A percentile compares a stretch with the other conserved stretches of the same genome.
Evolutionary conservation across 2,113 vertebrate genomes (phyloP).

Genomic region (Bos indicus): DNA sequence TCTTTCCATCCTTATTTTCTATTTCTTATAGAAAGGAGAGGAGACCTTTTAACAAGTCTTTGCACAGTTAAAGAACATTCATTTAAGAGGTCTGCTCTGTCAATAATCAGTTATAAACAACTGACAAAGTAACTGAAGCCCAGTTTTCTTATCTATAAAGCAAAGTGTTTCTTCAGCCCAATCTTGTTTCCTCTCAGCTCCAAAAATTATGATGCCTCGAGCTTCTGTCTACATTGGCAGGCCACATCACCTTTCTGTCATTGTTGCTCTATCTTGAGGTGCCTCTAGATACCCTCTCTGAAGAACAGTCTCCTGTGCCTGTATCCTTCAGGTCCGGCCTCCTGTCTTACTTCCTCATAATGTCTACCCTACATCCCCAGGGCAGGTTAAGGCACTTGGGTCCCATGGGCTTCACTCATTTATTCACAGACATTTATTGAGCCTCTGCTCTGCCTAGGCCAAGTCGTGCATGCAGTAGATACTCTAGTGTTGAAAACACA

Average conservation of each 20-base stretch:
- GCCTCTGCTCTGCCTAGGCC: background rate
- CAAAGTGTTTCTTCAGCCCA: background rate
- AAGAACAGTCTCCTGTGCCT: background rate
- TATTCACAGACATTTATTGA: background rate
- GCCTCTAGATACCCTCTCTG: background rate
- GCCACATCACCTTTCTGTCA: background rate
- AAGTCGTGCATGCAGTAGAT: too few relatives aligned
- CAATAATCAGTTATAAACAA: background rate
- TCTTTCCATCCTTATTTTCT: background rate
- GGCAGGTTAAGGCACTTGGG: background rate
- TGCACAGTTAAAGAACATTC: background rate
- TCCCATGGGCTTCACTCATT: background rate
- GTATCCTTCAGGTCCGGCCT: background rate
- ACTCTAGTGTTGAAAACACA: background rate
- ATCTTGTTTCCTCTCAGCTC: background rate
- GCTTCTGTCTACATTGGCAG: background rate
- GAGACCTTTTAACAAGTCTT: background rate
- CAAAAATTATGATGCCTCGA: background rate
- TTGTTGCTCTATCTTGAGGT: background rate
- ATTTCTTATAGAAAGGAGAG: background rate
- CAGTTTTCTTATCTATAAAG: background rate
- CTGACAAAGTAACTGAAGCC: background rate
- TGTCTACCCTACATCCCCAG: background rate
- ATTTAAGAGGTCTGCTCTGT: background rate
- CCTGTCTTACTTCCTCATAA: background rate